A percentile compares a stretch with the other conserved stretches of the same genome.
Evolutionary conservation across 2,888 invertebrate genomes (phyloP).

Genomic region (Lordiphosa fenestrarum): DNA sequence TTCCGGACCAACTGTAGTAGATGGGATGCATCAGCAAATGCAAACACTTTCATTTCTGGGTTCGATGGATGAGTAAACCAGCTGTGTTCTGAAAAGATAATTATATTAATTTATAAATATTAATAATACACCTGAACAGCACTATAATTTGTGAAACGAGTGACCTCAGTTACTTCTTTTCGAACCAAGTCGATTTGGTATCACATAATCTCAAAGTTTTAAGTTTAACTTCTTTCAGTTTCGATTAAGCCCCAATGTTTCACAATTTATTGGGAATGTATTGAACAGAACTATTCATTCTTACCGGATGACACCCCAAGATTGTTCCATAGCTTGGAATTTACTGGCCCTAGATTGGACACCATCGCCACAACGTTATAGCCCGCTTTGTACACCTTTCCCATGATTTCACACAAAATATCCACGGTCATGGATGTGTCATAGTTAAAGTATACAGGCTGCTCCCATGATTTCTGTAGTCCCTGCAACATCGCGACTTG

Average conservation of each 20-base stretch:
- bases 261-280: background rate
- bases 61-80: background rate
- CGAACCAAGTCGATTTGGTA: too few species aligned
- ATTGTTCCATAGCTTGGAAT: background rate
- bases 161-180: too few species aligned
- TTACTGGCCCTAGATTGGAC: background rate
- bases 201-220: too few species aligned
- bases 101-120: too few species aligned
- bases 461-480: background rate
- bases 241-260: too few species aligned
- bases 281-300: background rate
- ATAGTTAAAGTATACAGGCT: background rate
- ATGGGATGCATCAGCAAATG: background rate
- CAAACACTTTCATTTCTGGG: background rate
- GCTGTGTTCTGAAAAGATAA: background rate
- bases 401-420: background rate
- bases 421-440: background rate
- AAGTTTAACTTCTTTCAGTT: too few species aligned
- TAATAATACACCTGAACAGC: too few species aligned
- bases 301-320: background rate
- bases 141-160: too few species aligned
- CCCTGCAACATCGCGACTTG: slow-evolving; percentile 2
- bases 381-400: background rate
- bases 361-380: slow-evolving; percentile 2
- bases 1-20: slow-evolving; percentile 37